These are phyloP conservation scores for Numenius arquata DNA, from an alignment of 2,113 vertebrate species.

Conservation along the genomic window DNA sequence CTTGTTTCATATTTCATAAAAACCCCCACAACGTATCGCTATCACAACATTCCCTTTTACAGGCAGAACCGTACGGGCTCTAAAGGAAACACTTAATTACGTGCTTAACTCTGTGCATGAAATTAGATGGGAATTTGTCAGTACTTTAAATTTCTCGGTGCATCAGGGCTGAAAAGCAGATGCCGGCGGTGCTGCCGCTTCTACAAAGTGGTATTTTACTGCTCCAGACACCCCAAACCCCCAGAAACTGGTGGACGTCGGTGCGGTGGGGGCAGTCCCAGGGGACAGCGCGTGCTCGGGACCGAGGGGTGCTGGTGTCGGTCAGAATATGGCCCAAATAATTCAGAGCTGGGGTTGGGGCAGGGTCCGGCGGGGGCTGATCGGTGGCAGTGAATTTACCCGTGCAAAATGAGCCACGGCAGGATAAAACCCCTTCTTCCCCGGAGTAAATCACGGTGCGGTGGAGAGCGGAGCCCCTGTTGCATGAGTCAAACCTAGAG, in stretches of 20 bases:
- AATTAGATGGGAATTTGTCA: neutral
- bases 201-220: accelerated
- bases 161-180: neutral
- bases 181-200: neutral
- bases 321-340: accelerated
- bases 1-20: neutral
- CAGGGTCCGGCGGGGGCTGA: neutral
- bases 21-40: accelerated
- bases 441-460: accelerated
- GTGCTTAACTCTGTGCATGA: neutral
- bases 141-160: neutral
- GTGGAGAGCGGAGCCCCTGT: neutral
- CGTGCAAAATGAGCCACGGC: accelerated
- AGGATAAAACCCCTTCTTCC: neutral
- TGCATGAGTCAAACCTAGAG: neutral
- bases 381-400: neutral
- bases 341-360: accelerated
- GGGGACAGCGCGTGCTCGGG: accelerated
- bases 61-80: neutral
- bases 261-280: neutral
- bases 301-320: neutral
- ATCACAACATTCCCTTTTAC: accelerated
- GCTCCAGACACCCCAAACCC: neutral
- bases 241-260: accelerated
- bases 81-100: neutral